These are phyloP conservation scores for Eulemur macaco DNA, from an alignment of 2,113 vertebrate species.

Conservation along the genomic window DNA sequence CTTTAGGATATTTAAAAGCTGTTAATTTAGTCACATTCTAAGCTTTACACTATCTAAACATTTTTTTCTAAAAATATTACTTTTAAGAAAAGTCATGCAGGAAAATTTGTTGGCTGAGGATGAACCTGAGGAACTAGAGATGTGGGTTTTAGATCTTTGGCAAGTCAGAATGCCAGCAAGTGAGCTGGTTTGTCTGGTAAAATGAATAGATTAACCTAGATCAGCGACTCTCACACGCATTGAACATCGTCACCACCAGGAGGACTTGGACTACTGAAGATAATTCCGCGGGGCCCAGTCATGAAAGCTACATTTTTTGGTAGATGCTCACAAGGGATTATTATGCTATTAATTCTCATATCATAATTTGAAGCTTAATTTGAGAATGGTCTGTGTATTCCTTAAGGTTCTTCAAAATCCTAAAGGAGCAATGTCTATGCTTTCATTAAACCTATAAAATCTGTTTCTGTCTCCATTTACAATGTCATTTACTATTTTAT, in stretches of 20 bases:
- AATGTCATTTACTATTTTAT: not conserved
- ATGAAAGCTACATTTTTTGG: not conserved
- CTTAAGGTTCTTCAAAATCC: not conserved
- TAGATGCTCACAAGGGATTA: not conserved
- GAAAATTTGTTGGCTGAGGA: not conserved
- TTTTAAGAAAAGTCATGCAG: not conserved
- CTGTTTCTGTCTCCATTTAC: not conserved
- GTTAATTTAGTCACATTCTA: conserved; percentile 30
- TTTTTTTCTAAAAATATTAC: conserved; percentile 18
- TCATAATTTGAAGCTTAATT: not conserved
- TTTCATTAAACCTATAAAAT: not conserved
- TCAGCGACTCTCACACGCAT: not conserved
- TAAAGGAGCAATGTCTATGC: not conserved
- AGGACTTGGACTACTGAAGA: not conserved
- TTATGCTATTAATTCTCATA: not conserved
- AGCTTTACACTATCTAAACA: not conserved
- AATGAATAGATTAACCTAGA: not conserved
- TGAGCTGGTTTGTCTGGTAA: not conserved
- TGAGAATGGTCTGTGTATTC: not conserved
- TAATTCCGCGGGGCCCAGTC: not conserved
- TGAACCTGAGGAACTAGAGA: not conserved
- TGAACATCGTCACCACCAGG: not conserved
- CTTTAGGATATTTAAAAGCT: not conserved
- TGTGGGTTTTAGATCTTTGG: not conserved
- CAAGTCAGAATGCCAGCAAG: not conserved